These are phyloP conservation scores for Apogon hyalosoma DNA, from an alignment of 2,797 vertebrate genomes.

Conservation along the genomic window DNA sequence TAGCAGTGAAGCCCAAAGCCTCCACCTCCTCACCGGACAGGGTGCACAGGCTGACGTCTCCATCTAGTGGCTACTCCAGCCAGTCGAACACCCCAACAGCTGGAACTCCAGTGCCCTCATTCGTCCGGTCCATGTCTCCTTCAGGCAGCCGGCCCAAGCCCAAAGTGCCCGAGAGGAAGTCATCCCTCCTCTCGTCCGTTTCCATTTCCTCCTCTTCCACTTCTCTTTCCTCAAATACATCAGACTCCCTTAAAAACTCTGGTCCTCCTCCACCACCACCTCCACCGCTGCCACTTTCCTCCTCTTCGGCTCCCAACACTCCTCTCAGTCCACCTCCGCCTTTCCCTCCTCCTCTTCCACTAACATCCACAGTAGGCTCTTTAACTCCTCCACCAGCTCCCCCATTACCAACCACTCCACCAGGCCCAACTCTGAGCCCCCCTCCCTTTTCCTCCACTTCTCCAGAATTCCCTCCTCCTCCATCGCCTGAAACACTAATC, in stretches of 20 bases:
- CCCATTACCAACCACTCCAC: constrained; percentile 65
- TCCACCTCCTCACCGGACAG: constrained; percentile 89
- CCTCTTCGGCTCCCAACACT: constrained; percentile 63
- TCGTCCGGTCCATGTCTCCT: constrained; percentile 88
- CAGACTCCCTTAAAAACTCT: constrained; percentile 86
- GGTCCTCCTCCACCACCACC: constrained; percentile 70
- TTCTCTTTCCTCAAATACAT: constrained; percentile 95
- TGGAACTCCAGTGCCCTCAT: constrained; percentile 92
- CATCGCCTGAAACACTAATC: constrained; percentile 86
- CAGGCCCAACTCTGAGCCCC: constrained; percentile 34
- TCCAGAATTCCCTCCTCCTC: constrained; percentile 89
- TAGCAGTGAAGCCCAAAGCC: constrained; percentile 83
- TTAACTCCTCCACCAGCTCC: constrained; percentile 63
- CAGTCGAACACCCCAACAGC: constrained; percentile 98
- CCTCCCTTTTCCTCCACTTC: constrained; percentile 72
- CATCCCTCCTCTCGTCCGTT: constrained; percentile 93
- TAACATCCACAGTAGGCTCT: constrained; percentile 51
- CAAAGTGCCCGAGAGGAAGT: constrained; percentile 97
- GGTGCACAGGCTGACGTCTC: constrained; percentile 93
- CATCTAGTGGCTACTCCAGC: constrained; percentile 97
- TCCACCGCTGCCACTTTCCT: constrained; percentile 44
- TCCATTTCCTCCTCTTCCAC: constrained; percentile 96
- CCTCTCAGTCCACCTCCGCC: constrained; percentile 71
- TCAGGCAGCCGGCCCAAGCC: constrained; percentile 89
- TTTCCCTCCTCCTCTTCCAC: constrained; percentile 73